phyloP scores from a whole-genome alignment of 2,888 invertebrate genomes.

The Epinotia brunnichana region DNA sequence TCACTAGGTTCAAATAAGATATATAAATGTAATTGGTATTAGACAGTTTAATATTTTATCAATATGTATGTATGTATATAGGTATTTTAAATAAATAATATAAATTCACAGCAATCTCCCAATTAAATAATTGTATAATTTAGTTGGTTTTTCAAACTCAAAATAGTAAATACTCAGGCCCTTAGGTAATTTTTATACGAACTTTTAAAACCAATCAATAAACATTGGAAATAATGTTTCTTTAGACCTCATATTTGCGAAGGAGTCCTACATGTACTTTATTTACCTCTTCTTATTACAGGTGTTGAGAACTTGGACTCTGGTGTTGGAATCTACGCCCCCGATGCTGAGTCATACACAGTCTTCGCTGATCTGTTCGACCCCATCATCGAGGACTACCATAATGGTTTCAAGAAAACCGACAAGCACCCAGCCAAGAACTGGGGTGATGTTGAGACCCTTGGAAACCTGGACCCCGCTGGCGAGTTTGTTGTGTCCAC shows the following conservation, averaged over 20 bases:
- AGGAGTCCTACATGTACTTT: background rate
- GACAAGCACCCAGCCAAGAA: slow-evolving; percentile 97
- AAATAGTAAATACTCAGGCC: background rate
- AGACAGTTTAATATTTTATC: too few relatives aligned
- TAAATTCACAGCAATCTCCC: background rate
- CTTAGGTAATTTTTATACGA: background rate
- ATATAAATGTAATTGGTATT: background rate
- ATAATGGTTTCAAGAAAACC: slow-evolving; percentile 96
- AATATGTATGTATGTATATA: too few relatives aligned
- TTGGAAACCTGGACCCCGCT: slow-evolving; percentile 96
- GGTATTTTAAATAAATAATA: background rate
- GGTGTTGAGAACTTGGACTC: slow-evolving; percentile 98
- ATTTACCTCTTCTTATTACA: slow-evolving; percentile 63
- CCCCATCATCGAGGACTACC: slow-evolving; percentile 99
- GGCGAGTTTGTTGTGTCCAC: slow-evolving; percentile 97
- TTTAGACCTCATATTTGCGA: too few relatives aligned
- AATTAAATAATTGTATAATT: background rate
- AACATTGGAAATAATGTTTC: background rate
- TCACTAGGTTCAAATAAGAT: slow-evolving; percentile 4
- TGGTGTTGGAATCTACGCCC: slow-evolving; percentile 98
- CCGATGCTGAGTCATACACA: slow-evolving; percentile 97
- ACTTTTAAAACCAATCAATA: background rate
- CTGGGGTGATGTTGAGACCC: slow-evolving; percentile 95
- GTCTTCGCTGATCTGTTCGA: slow-evolving; percentile 97
- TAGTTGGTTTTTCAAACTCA: background rate